phyloP scores from a whole-genome alignment of 2,797 vertebrate genomes.

The Sebastes diploproa region DNA sequence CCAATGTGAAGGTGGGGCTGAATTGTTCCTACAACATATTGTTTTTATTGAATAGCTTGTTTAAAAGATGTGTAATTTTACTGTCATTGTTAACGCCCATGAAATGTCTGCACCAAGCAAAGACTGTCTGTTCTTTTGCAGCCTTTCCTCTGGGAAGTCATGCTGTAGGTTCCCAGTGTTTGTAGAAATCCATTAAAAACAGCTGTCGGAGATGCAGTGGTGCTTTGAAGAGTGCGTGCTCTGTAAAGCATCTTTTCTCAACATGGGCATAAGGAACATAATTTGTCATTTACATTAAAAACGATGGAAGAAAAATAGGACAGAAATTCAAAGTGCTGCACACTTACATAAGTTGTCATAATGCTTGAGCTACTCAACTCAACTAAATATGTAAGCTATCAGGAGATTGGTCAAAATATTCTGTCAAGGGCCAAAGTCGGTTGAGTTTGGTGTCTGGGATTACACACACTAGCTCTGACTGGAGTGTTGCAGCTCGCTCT shows the following conservation, averaged over 20 bases:
- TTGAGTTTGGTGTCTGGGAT: conserved; percentile 55
- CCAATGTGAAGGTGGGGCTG: not conserved
- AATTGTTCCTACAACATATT: not conserved
- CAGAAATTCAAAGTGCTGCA: not conserved
- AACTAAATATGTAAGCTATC: conserved; percentile 48
- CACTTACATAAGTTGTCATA: not conserved
- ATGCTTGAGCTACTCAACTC: conserved; percentile 9
- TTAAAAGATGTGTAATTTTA: conserved; percentile 9
- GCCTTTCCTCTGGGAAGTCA: conserved; percentile 19
- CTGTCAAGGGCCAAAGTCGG: conserved; percentile 47
- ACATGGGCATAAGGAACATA: not conserved
- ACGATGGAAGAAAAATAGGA: not conserved
- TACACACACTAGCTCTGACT: conserved; percentile 50
- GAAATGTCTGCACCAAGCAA: not conserved
- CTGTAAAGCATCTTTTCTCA: not conserved
- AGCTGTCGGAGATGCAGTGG: conserved; percentile 19
- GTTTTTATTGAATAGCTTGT: not conserved
- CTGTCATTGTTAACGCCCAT: conserved; percentile 11
- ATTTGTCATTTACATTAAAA: not conserved
- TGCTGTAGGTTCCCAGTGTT: conserved; percentile 19
- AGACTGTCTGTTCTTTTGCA: conserved; percentile 11
- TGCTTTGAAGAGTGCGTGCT: conserved; percentile 15
- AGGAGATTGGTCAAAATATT: conserved; percentile 58
- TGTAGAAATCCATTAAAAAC: conserved; percentile 39
- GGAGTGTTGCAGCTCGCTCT: conserved; percentile 58